Percentiles rank a stretch among this genome's conserved stretches.
Conservation (phyloP, 2,797 vertebrate species). For the Sebastes oblongus region DNA sequence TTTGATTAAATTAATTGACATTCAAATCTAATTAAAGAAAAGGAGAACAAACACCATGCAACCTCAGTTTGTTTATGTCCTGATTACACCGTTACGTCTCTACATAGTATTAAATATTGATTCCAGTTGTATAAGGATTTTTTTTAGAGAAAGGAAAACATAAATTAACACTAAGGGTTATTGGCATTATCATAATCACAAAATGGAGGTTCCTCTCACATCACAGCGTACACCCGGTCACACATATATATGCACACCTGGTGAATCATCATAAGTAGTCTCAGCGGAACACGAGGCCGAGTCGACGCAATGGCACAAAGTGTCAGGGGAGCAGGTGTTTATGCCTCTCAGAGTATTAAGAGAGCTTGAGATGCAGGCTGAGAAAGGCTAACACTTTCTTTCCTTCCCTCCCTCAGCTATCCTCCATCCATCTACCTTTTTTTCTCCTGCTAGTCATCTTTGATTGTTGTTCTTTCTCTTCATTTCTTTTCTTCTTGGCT, state of each 20-base stretch:
- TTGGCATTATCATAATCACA: slow-evolving; percentile 20
- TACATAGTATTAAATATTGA: slow-evolving; percentile 14
- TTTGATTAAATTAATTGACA: slow-evolving; percentile 29
- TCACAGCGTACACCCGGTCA: background rate
- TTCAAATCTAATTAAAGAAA: slow-evolving; percentile 34
- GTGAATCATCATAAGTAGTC: slow-evolving; percentile 35
- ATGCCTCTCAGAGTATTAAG: slow-evolving; percentile 35
- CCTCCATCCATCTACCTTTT: background rate
- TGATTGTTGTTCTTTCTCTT: slow-evolving; percentile 14
- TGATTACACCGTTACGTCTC: background rate
- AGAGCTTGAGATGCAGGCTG: slow-evolving; percentile 29
- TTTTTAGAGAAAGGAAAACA: background rate
- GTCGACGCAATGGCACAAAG: slow-evolving; percentile 30
- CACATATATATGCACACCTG: slow-evolving; percentile 12
- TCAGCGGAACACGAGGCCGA: slow-evolving; percentile 24
- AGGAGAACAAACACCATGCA: background rate
- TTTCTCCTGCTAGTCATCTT: background rate
- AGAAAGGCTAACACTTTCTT: background rate
- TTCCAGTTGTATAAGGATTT: background rate
- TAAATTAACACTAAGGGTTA: slow-evolving; percentile 20
- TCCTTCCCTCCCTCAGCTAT: background rate
- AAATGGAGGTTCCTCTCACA: background rate
- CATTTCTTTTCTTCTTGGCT: slow-evolving; percentile 14
- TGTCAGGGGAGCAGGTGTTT: slow-evolving; percentile 67
- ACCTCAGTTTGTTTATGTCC: background rate